Base-by-base conservation (phyloP, 2,888 invertebrate genomes). In the Beris chalybata region DNA sequence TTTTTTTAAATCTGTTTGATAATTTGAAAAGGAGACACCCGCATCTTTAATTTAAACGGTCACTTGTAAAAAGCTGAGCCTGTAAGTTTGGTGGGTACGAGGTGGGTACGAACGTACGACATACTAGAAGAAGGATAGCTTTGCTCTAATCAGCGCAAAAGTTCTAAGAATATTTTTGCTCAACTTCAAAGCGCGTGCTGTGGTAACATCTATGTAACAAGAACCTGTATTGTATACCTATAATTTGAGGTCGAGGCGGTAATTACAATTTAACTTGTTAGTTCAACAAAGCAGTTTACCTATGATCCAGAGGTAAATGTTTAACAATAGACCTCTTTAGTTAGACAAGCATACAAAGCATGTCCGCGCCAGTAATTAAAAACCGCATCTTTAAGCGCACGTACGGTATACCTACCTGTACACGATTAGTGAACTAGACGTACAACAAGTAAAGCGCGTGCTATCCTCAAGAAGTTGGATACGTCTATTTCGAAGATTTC, bases 201-300 rank as follows among this genome's bases (percentile, higher is more conserved):
- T 38, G 7, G 9, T 7, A 38, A 38, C 38, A 38, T 5, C 38
- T 38, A 38, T 38, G 38, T 38, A 38, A 38, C 38, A 7, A 9
- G 9, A 38, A 38, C 9, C 38, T 4, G 50, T 52, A 61, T 12
- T 52, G 48, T 9, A 48, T 50, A 47, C 61, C 61, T 61, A 15
- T 61, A 52, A 61, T 61, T 61, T 38, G 61, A 47, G 61, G 61
- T 61, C 61, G 61, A 22, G 30, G 61, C 50, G 38, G 61, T 61
- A 61, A 61, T 61, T 61, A 61, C 61, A 61, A 38, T 61, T 61
- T 61, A 61, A 59, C 61, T 38, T 50, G 50, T 61, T 61, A 61
- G 52, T 61, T 61, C 61, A 50, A 61, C 61, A 50, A 50, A 61
- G 29, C 61, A 30, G 5, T 32, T 38, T 61, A 61, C 61, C 61